These are phyloP conservation scores for Craseonycteris thonglongyai DNA, from an alignment of 2,113 vertebrate genomes.

Conservation along the genomic window DNA sequence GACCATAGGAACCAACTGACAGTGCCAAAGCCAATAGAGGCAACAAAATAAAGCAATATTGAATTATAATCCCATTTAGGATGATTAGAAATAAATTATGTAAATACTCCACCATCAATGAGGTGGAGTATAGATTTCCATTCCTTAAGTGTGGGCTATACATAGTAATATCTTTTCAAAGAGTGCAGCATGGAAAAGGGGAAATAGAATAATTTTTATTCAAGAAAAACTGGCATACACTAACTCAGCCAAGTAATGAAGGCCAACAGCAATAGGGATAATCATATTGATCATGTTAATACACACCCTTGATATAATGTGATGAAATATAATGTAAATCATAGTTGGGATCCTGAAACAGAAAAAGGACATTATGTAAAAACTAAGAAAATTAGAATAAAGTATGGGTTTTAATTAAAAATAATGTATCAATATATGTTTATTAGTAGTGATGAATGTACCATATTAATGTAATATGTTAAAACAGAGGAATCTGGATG, in stretches of 20 bases:
- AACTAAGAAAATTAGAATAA: too few species aligned
- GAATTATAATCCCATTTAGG: not conserved
- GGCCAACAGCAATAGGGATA: not conserved
- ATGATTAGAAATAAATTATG: not conserved
- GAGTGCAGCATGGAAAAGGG: not conserved
- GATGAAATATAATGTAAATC: not conserved
- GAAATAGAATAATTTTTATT: not conserved
- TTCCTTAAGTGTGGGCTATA: not conserved
- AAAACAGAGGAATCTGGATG: not conserved
- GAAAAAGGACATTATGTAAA: too few species aligned
- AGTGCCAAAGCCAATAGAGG: not conserved
- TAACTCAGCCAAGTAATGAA: not conserved
- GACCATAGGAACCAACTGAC: not conserved
- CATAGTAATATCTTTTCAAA: not conserved
- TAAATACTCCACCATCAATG: not conserved
- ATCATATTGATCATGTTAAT: not conserved
- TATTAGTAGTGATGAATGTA: too few species aligned
- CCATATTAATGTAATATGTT: too few species aligned
- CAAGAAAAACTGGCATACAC: not conserved
- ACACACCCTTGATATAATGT: not conserved
- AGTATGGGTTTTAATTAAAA: too few species aligned
- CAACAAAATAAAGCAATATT: not conserved
- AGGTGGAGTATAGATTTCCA: not conserved
- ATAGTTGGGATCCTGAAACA: not conserved
- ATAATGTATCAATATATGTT: too few species aligned